Conservation (phyloP, 2,113 vertebrate genomes). For the Platichthys stellatus region DNA sequence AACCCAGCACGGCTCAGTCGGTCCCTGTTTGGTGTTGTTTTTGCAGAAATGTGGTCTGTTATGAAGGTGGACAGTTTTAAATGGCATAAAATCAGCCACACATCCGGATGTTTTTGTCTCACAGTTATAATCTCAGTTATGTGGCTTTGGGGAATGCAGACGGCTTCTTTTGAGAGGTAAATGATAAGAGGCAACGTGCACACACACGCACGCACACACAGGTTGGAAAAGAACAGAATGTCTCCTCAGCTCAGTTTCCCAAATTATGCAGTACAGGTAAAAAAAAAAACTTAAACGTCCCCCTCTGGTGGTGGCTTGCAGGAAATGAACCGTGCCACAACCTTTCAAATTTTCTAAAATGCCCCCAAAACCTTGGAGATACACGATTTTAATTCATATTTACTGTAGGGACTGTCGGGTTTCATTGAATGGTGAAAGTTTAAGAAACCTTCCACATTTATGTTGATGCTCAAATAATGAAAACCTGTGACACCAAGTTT, state of each 20-base stretch:
- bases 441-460: background rate
- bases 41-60: constrained; percentile 4
- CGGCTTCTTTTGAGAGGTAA: background rate
- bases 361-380: background rate
- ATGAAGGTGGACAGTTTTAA: constrained; percentile 1
- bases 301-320: constrained; percentile 60
- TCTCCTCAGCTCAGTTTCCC: constrained; percentile 40
- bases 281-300: constrained; percentile 39
- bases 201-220: constrained; percentile 7
- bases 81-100: background rate
- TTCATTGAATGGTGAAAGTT: background rate
- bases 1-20: background rate
- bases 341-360: background rate
- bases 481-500: background rate
- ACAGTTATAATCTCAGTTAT: constrained; percentile 25
- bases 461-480: background rate
- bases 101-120: constrained; percentile 13
- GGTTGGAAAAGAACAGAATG: constrained; percentile 64
- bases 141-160: background rate
- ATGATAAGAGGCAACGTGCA: constrained; percentile 7
- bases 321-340: background rate
- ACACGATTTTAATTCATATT: background rate
- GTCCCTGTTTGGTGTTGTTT: background rate
- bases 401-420: background rate
- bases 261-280: constrained; percentile 14